phyloP scores from a whole-genome alignment of 2,113 vertebrate genomes.

The Ammodytes dubius region DNA sequence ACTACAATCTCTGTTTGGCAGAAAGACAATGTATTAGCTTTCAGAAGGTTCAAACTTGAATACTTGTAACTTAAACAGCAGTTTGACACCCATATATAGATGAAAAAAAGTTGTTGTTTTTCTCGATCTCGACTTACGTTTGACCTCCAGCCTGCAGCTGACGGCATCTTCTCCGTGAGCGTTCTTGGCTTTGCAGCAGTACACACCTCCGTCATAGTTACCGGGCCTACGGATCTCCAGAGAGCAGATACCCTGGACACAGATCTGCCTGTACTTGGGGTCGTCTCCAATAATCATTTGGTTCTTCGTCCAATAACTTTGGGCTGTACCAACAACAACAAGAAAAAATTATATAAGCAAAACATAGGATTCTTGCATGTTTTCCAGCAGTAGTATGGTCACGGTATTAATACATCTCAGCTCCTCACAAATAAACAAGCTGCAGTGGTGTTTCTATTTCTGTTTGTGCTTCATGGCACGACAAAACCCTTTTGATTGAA shows the following conservation, averaged over 20 bases:
- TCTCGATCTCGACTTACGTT: constrained; percentile 84
- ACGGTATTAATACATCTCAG: neutral
- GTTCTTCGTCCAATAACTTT: constrained; percentile 97
- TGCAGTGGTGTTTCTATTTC: constrained; percentile 10
- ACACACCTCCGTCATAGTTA: constrained; percentile 93
- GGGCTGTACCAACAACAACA: constrained; percentile 84
- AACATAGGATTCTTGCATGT: neutral
- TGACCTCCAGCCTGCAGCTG: constrained; percentile 93
- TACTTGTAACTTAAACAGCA: neutral
- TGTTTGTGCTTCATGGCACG: neutral
- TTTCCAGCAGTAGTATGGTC: neutral
- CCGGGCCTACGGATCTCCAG: constrained; percentile 95
- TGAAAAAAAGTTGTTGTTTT: neutral
- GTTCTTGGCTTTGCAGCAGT: constrained; percentile 93
- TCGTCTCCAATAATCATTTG: constrained; percentile 94
- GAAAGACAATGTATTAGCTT: neutral
- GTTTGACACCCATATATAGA: neutral
- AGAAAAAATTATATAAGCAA: neutral
- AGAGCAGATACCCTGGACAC: constrained; percentile 92
- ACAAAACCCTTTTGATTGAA: constrained; percentile 23
- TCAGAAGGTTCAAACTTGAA: neutral
- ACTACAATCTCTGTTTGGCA: constrained; percentile 73
- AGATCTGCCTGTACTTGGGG: constrained; percentile 92
- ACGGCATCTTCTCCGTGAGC: constrained; percentile 89
- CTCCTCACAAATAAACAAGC: neutral